Conservation (phyloP, 1,140 invertebrate genomes). For the Delia radicum region DNA sequence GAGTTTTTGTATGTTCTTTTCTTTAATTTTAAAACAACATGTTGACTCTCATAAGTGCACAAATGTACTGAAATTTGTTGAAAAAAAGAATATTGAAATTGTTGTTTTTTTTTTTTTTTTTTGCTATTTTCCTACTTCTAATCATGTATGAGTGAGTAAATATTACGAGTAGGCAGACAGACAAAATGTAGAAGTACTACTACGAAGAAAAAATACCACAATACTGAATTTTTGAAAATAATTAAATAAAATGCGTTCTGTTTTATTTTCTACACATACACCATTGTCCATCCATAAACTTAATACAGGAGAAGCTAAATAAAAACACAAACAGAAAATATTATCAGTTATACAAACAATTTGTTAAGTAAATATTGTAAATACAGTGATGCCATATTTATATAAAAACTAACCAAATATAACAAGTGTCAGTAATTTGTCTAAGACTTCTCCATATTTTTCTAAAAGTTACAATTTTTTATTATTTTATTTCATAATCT, state of each 20-base stretch:
- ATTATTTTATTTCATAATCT: too few species aligned
- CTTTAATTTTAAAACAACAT: conserved; percentile 6
- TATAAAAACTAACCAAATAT: too few species aligned
- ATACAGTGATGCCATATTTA: too few species aligned
- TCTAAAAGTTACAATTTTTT: too few species aligned
- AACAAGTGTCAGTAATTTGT: too few species aligned
- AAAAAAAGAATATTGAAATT: conserved; percentile 2
- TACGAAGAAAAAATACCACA: not conserved
- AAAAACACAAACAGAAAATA: too few species aligned
- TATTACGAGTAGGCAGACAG: not conserved
- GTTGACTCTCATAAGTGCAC: conserved; percentile 21
- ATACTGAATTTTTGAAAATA: not conserved
- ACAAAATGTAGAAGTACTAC: not conserved
- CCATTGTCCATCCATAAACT: not conserved
- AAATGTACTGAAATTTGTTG: conserved; percentile 19
- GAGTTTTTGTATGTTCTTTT: not conserved
- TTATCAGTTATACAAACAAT: too few species aligned
- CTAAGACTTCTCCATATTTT: too few species aligned
- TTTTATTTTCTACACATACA: not conserved
- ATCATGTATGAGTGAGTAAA: not conserved
- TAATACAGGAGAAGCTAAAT: too few species aligned
- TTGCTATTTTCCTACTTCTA: not conserved
- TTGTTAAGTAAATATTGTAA: too few species aligned
- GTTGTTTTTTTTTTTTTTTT: conserved; percentile 3
- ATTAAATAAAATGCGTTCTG: not conserved